Base-by-base conservation (phyloP, 2,888 invertebrate species). In the Lycaena phlaeas region DNA sequence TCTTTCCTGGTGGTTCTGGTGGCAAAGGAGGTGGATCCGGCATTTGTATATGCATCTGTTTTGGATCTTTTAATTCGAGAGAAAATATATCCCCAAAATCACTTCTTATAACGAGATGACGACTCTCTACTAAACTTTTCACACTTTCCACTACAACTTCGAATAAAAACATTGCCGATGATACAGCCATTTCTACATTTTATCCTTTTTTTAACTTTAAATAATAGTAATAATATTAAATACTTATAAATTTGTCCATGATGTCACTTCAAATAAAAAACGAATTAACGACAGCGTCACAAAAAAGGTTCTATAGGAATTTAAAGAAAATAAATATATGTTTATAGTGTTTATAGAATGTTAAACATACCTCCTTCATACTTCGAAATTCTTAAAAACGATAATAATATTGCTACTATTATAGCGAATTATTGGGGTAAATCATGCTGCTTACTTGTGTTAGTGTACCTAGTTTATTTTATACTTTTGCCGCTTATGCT, bases 21-120 rank as follows among this genome's bases (percentile, higher is more conserved):
- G 84, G 82, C 17, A 73, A 50, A 1, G 81, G 84, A 9, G 62
- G 68, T 2, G 82, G 82, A 27, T 81, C 81, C 10, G 82, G 82
- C 47, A 81, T 81, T 0, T 70, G 65, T 43, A 82, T 78, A 31
- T 78, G 66, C 75, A 82, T 68, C 51, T 71, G 69, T 48, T 82
- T 84, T 4, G 84, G 82, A 56, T 82, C 82, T 56, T 68, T 79
- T 11, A 82, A 49, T 49, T 81, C 81, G 9, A 82, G 55, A 4
- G 84, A 79, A 49, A 84, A 82, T 51, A 84, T 63, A 48, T 82
- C 73, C 3, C 68, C 75, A 43, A 84, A 84, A 42, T 82, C 81
- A 52, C 72, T 71, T 51, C 59, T 68, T 44, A 84, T 76, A 3
- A 78, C 61, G 31, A 82, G 58, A 17, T 54, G 50, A 6, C 72